Conservation (phyloP, 2,113 vertebrate genomes). For the Thomomys bottae region DNA sequence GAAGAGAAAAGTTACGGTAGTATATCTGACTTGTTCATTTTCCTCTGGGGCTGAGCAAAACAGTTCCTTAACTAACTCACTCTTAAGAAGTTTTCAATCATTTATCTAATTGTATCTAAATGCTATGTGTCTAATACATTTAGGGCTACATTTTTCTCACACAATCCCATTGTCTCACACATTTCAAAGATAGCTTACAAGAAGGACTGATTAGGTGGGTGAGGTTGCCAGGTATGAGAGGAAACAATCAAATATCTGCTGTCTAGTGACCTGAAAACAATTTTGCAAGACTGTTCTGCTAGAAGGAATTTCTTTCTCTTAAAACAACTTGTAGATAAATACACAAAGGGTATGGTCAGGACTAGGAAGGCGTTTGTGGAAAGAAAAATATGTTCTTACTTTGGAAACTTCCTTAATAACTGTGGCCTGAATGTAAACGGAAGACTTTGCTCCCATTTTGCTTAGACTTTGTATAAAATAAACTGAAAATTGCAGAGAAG, state of each 20-base stretch:
- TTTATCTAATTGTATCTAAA: neutral
- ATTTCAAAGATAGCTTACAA: conserved; percentile 4
- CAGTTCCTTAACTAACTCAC: no score
- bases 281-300: conserved; percentile 48
- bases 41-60: no score
- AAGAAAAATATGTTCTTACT: conserved; percentile 32
- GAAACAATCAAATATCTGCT: conserved; percentile 59
- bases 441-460: conserved; percentile 39
- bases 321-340: conserved; percentile 25
- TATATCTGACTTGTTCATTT: neutral
- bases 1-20: neutral
- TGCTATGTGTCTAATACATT: neutral
- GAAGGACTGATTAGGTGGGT: neutral
- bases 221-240: conserved; percentile 11
- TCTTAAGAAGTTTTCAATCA: neutral
- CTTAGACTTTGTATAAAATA: conserved; percentile 39
- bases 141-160: conserved; percentile 19
- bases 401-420: neutral
- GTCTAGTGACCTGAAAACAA: conserved; percentile 53
- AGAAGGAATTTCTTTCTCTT: conserved; percentile 58
- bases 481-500: neutral
- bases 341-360: conserved; percentile 5
- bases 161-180: neutral
- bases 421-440: neutral
- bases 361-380: neutral